Percentiles rank a stretch among this genome's conserved stretches.
phyloP scores from a whole-genome alignment of 2,797 vertebrate species.

The Dendrocincla fuliginosa region DNA sequence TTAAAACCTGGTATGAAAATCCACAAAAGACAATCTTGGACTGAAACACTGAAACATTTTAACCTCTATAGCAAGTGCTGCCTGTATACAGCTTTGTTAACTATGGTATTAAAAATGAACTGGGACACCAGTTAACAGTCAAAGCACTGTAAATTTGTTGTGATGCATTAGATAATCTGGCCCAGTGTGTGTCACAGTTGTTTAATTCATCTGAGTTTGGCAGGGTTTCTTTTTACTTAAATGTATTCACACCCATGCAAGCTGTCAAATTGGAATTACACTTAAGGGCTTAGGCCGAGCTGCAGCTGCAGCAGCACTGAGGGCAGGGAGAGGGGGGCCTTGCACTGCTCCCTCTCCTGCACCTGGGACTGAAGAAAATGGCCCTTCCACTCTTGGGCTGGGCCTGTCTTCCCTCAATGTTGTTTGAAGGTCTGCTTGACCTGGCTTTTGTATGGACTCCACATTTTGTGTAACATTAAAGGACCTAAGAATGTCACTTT shows the following conservation, averaged over 20 bases:
- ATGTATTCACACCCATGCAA: conserved; percentile 52
- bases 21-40: not conserved
- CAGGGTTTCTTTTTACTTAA: not conserved
- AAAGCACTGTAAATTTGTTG: not conserved
- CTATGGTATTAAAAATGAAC: not conserved
- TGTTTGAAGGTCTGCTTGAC: not conserved
- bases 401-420: not conserved
- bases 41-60: not conserved
- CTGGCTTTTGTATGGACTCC: not conserved
- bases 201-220: conserved; percentile 44
- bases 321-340: not conserved
- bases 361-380: not conserved
- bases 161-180: conserved; percentile 3
- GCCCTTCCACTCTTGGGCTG: not conserved
- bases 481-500: not conserved
- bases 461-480: not conserved
- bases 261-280: conserved; percentile 42
- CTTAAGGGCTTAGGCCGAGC: not conserved
- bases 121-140: not conserved
- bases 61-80: not conserved
- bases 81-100: not conserved
- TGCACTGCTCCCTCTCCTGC: not conserved
- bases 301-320: not conserved
- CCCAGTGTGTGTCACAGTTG: conserved; percentile 23
- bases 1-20: not conserved